Conservation (phyloP, 2,797 vertebrate species). For the Acanthurus tractus region DNA sequence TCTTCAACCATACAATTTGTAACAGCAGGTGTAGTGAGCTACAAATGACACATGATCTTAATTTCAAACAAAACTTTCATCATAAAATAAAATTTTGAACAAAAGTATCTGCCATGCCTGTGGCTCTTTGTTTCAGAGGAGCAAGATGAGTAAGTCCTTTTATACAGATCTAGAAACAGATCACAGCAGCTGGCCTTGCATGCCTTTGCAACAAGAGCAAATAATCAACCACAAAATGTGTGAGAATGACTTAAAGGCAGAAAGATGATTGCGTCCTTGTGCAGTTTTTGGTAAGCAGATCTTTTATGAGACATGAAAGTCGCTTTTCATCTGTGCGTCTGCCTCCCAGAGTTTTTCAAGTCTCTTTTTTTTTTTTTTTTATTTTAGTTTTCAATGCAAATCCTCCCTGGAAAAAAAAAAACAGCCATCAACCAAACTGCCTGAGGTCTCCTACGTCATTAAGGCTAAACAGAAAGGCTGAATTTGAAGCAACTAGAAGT, state of each 20-base stretch:
- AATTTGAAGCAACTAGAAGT: conserved; percentile 38
- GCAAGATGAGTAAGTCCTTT: conserved; percentile 37
- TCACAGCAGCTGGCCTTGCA: conserved; percentile 27
- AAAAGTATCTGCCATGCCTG: conserved; percentile 12
- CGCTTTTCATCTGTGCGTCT: conserved; percentile 60
- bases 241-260: conserved; percentile 62
- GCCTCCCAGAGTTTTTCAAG: conserved; percentile 43
- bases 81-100: conserved; percentile 30
- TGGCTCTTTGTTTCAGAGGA: conserved; percentile 47
- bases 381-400: conserved; percentile 37
- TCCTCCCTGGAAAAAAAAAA: conserved; percentile 12
- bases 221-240: conserved; percentile 65
- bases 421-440: conserved; percentile 41
- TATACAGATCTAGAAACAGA: conserved; percentile 43
- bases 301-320: conserved; percentile 62
- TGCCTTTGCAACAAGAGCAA: conserved; percentile 53
- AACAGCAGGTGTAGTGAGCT: conserved; percentile 21
- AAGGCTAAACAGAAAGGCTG: conserved; percentile 57
- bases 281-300: conserved; percentile 46
- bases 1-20: conserved; percentile 15
- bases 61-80: conserved; percentile 55
- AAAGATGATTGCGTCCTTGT: conserved; percentile 57
- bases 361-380: neutral
- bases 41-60: conserved; percentile 39
- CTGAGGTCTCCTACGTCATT: conserved; percentile 70